Evolutionary conservation across 2,888 invertebrate species (phyloP).

Genomic region (Cryptus viduatorius): DNA sequence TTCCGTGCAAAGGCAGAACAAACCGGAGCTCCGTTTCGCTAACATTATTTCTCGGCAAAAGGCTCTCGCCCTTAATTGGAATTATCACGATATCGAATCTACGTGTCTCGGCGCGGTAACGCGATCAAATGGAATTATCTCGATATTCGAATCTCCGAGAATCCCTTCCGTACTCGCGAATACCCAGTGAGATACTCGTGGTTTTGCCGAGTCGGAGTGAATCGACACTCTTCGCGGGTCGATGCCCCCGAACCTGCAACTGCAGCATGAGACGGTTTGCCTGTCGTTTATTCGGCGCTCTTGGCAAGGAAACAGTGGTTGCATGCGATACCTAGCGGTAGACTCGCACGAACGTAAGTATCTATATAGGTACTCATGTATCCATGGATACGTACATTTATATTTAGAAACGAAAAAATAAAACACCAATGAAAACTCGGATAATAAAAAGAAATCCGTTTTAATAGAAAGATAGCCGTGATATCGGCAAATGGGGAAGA

Average conservation of each 20-base stretch:
- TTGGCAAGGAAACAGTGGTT: slow-evolving; percentile 4
- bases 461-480: not conserved
- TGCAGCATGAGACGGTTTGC: not conserved
- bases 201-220: not conserved
- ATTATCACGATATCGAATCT: slow-evolving; percentile 42
- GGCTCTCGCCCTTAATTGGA: slow-evolving; percentile 24
- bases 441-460: not conserved
- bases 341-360: not conserved
- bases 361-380: not conserved
- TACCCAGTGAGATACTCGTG: slow-evolving; percentile 7
- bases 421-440: not conserved
- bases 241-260: slow-evolving; percentile 20
- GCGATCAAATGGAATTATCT: slow-evolving; percentile 41
- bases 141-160: slow-evolving; percentile 35
- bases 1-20: not conserved
- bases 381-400: not conserved
- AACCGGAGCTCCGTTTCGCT: not conserved
- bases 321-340: not conserved
- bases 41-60: slow-evolving; percentile 15
- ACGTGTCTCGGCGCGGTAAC: not conserved
- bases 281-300: not conserved
- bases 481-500: not conserved
- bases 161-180: slow-evolving; percentile 19
- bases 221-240: slow-evolving; percentile 7
- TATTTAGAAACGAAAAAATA: not conserved